Percentiles rank a stretch among this genome's conserved stretches.
These are phyloP conservation scores for Atherinosoma microstoma DNA, from an alignment of 2,797 vertebrate species.

Conservation along the genomic window DNA sequence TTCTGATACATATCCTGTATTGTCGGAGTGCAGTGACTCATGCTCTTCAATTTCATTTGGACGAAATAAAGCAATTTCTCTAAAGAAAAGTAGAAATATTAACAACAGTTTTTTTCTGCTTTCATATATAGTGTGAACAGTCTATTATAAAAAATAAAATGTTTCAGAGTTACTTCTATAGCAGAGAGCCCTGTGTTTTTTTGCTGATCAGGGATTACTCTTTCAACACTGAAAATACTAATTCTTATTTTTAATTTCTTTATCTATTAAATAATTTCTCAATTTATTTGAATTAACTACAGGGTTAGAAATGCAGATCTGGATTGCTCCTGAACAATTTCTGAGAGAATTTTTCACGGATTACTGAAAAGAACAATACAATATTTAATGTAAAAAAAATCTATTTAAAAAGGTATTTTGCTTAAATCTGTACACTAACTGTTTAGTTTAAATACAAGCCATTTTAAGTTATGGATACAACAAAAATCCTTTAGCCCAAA, in stretches of 20 bases:
- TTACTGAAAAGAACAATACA: no score
- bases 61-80: constrained; percentile 75
- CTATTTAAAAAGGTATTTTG: no score
- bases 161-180: not conserved
- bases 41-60: constrained; percentile 80
- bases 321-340: no score
- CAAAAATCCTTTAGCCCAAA: no score
- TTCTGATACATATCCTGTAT: constrained; percentile 68
- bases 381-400: no score
- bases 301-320: no score
- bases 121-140: constrained; percentile 13
- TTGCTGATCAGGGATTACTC: not conserved
- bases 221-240: not conserved
- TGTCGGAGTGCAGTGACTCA: constrained; percentile 73
- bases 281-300: no score
- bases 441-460: no score
- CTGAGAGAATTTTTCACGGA: no score
- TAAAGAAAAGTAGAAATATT: constrained; percentile 40
- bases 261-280: no score
- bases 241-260: not conserved
- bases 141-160: not conserved
- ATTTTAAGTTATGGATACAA: no score
- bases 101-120: constrained; percentile 33
- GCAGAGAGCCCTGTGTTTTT: not conserved
- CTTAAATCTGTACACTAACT: no score